A percentile compares a stretch with the other conserved stretches of the same genome.
These are phyloP conservation scores for Ypsolopha sequella DNA, from an alignment of 2,888 invertebrate genomes.

Conservation along the genomic window DNA sequence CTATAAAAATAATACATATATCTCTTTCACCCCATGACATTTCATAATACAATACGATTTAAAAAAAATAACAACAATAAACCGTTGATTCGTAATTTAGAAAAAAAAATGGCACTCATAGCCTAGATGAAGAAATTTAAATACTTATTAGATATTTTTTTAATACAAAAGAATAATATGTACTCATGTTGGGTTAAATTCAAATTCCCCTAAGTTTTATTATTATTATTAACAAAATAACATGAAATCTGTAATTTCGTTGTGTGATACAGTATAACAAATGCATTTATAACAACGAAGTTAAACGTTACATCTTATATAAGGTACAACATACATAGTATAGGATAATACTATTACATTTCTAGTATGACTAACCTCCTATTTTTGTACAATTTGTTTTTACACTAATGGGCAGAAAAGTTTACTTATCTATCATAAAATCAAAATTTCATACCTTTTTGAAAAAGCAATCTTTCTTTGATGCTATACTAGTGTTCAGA, in stretches of 20 bases:
- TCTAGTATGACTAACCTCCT: constrained; percentile 23
- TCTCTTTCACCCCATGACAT: no score
- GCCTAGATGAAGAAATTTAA: constrained; percentile 32
- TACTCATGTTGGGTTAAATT: background rate
- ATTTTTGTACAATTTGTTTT: constrained; percentile 29
- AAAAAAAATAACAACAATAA: no score
- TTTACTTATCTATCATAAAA: background rate
- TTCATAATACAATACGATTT: no score
- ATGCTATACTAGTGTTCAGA: no score
- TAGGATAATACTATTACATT: constrained; percentile 6
- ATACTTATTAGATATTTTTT: background rate
- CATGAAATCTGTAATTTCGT: constrained; percentile 5
- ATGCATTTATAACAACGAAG: constrained; percentile 19
- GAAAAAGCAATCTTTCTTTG: no score
- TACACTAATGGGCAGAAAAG: constrained; percentile 9
- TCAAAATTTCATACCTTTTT: background rate
- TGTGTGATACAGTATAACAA: constrained; percentile 24
- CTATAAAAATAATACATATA: background rate
- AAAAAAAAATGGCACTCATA: constrained; percentile 52
- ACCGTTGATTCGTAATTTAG: no score
- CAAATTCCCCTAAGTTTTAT: background rate
- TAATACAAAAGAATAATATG: no score
- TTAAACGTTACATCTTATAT: constrained; percentile 8
- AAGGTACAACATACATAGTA: constrained; percentile 2
- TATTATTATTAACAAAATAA: background rate